Percentiles rank a stretch among this genome's conserved stretches.
Conservation (phyloP, 2,888 invertebrate genomes). For the Dolichomitus sp. region DNA sequence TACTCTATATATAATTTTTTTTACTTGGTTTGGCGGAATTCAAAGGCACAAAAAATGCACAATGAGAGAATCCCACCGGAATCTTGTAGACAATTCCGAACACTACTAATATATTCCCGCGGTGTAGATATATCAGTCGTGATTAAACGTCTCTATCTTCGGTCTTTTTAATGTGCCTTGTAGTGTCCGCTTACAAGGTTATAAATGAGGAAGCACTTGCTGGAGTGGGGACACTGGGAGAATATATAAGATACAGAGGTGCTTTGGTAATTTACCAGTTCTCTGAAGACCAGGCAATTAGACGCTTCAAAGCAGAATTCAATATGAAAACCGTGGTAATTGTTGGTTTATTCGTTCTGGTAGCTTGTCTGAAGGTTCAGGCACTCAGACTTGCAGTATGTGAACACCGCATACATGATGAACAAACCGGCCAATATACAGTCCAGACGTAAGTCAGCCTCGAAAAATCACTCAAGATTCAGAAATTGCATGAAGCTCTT, state of each 20-base stretch:
- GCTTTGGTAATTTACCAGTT: neutral
- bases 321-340: neutral
- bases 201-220: neutral
- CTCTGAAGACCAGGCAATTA: neutral
- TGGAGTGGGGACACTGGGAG: neutral
- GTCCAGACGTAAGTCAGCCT: neutral
- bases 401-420: no score
- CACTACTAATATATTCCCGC: no score
- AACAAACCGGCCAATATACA: neutral
- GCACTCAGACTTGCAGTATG: no score
- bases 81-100: no score
- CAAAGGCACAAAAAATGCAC: no score
- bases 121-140: no score
- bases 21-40: no score
- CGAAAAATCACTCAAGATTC: neutral
- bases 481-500: neutral
- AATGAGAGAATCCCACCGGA: no score
- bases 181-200: neutral
- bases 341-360: constrained; percentile 15
- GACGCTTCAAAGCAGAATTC: neutral
- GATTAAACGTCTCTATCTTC: no score
- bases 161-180: neutral
- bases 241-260: neutral
- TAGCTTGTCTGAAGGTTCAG: neutral
- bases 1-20: no score